Evolutionary conservation across 2,113 vertebrate genomes (phyloP), one percentile per base, ranked within the genome.

Genomic region (Nothoprocta perdicaria): DNA sequence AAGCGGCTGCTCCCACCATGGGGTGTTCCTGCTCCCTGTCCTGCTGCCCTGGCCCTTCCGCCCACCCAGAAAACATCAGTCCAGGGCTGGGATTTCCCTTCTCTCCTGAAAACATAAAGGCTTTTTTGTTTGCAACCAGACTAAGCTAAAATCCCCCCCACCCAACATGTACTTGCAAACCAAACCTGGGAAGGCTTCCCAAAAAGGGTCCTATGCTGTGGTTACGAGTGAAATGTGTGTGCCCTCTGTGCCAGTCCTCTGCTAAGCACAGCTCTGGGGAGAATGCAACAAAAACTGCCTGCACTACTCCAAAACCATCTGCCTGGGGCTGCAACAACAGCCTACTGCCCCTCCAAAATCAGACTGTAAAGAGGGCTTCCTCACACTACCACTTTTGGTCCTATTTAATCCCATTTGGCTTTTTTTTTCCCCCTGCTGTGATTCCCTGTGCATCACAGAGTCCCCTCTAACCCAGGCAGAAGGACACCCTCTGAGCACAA

Each of bases 11-110:
- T 57, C 53, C 24, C 48, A 48, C 2, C 3, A 33, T 0, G 0
- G 27, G 15, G 0, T 17, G 21, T 69, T 73, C 26, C 31, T 5
- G 4, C 19, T 68, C 10, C 18, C 16, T 3, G 0, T 22, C 18
- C 67, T 9, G 27, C n/a, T 0, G 35, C 50, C 53, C 53, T 57
- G 14, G 15, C 8, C 29, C 6, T 31, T 18, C 27, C 16, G 15
- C 53, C 53, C 53, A 10, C 29, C 27, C 29, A 17, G 15, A 31
- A 31, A 55, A 31, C 53, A 31, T 55, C 53, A 17, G 15, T 9
- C 15, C 53, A 6, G 27, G 27, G 3, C 29, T 57, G 27, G 29
- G 53, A 18, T 57, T 31, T 57, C 53, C 53, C 53, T 27, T 29
- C 15, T 17, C 53, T 31, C 15, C 15, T 9, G 27, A 31, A 57